These are phyloP conservation scores for Torymus tubicola DNA, from an alignment of 2,888 invertebrate genomes.

Conservation along the genomic window DNA sequence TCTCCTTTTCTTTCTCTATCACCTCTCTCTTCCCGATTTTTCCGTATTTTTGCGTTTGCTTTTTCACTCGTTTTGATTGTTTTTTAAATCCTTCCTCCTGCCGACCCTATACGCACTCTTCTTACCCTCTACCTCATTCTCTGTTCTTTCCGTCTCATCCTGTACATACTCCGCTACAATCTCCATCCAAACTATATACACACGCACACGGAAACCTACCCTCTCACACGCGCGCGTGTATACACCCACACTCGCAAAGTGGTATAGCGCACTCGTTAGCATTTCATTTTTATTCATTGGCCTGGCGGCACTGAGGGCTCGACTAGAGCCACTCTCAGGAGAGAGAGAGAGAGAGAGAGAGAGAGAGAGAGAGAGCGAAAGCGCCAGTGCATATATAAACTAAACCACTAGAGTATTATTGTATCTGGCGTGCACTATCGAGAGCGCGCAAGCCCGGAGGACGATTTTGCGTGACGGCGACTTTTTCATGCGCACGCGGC, in stretches of 20 bases:
- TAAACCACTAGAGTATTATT: conserved; percentile 51
- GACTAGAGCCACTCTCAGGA: neutral
- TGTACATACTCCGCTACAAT: too few species aligned
- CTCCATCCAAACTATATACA: too few species aligned
- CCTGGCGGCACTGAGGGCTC: conserved; percentile 52
- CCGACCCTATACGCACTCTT: neutral
- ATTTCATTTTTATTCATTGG: conserved; percentile 72
- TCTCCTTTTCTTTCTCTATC: neutral
- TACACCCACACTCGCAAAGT: neutral
- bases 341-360: too few species aligned
- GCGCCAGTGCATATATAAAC: conserved; percentile 23
- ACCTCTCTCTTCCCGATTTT: neutral
- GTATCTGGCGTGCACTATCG: neutral
- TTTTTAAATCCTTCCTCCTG: conserved; percentile 18
- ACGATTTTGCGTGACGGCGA: conserved; percentile 34
- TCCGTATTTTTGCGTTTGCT: conserved; percentile 11
- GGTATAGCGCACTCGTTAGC: conserved; percentile 64
- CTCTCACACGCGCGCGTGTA: too few species aligned
- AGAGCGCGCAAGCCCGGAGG: conserved; percentile 25
- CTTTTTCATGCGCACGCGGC: conserved; percentile 21
- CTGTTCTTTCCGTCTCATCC: neutral
- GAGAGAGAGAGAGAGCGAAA: too few species aligned
- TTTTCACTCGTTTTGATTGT: conserved; percentile 14
- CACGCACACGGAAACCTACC: too few species aligned
- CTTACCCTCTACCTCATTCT: conserved; percentile 8